Conservation (phyloP, 2,888 invertebrate species). For the Salticus scenicus region DNA sequence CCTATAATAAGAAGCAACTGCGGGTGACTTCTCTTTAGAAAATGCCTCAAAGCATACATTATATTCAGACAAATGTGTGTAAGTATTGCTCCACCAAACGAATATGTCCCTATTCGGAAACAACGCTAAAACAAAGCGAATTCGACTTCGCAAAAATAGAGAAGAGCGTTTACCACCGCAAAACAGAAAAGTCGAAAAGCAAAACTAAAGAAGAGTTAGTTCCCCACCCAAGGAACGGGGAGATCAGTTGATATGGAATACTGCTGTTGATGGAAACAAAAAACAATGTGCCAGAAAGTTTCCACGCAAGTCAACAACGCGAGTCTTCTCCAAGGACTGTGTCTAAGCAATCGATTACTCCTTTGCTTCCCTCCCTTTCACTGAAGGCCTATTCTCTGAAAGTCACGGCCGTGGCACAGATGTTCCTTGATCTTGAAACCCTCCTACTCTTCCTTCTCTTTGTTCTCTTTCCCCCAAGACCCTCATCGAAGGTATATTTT, state of each 20-base stretch:
- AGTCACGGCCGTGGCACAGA: conserved; percentile 60
- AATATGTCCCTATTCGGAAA: not conserved
- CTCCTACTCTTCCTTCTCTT: conserved; percentile 31
- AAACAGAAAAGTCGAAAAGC: not conserved
- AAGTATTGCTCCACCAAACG: too few species aligned
- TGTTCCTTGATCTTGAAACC: conserved; percentile 56
- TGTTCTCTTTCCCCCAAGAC: conserved; percentile 20
- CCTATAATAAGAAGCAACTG: too few species aligned
- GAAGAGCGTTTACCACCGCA: not conserved
- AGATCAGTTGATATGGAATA: conserved; percentile 43
- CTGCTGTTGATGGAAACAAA: conserved; percentile 59
- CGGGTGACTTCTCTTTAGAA: too few species aligned
- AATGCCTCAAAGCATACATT: too few species aligned
- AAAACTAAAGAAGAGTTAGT: not conserved
- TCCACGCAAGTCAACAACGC: conserved; percentile 48
- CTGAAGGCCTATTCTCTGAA: conserved; percentile 56
- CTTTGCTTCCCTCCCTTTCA: conserved; percentile 37
- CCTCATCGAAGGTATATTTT: conserved; percentile 52
- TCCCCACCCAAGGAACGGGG: conserved; percentile 4
- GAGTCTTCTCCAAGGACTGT: conserved; percentile 11
- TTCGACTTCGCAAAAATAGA: not conserved
- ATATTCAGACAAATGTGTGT: too few species aligned
- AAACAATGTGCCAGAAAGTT: conserved; percentile 41
- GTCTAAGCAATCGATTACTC: conserved; percentile 41
- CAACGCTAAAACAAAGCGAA: not conserved